Evolutionary conservation across 2,797 vertebrate genomes (phyloP), one percentile per base, ranked within the genome.

Genomic region (Allobates femoralis): DNA sequence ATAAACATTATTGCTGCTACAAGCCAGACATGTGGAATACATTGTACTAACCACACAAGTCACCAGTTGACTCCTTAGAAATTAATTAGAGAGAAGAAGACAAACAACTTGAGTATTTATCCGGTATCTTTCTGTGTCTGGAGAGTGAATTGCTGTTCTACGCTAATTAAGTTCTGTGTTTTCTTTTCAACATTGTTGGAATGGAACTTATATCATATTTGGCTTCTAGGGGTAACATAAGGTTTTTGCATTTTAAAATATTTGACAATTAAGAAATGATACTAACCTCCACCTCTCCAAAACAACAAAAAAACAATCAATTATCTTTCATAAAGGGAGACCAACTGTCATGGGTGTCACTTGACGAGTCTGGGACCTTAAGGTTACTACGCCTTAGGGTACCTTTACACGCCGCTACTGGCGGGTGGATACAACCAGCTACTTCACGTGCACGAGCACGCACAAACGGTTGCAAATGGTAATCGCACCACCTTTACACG

Each of bases 1-100:
- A 53, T 77, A 56, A 78, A 78, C 60, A 67, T 51, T 75, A 26
- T 30, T 50, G n/a, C 19, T 64, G 19, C 30, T 55, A 55, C 19
- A 60, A 64, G 82, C 19, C 37, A 84, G 67, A 75, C 55, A 75
- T 60, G 55, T 62, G 32, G 69, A 75, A 84, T 21, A 74, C 32
- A 73, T 74, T 83, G 50, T 26, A 18, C 30, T 58, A 60, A 58
- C 67, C 81, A 32, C 81, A 56, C 30, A 83, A 83, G 32, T 58
- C 19, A 60, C 67, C 16, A 37, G 34, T 55, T 50, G 51, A 3
- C 60, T 50, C 37, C 46, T 66, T n/a, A 41, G 18, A 73, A 60
- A 60, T 60, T 62, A 79, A 62, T 79, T 79, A 79, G 56, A 73
- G 2, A n/a, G 37, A 46, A 21, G n/a, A 58, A 34, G 12, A 58